These are phyloP conservation scores for Lordiphosa collinella DNA, from an alignment of 1,140 invertebrate genomes.

Conservation along the genomic window DNA sequence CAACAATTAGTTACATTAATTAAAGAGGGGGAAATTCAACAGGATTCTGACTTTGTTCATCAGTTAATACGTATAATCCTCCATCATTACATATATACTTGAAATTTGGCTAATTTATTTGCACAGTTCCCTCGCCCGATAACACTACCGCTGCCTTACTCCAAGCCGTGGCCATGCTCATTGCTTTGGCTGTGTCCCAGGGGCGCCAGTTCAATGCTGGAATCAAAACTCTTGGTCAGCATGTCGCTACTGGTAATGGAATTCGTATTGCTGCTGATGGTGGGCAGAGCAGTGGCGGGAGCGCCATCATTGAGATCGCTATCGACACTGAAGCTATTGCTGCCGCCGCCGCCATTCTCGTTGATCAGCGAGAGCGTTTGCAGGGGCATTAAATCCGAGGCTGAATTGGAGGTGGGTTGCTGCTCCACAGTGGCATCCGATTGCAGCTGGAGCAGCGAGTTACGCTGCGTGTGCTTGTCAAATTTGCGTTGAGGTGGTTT, in stretches of 20 bases:
- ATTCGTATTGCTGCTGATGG: conserved; percentile 67
- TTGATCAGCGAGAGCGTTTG: conserved; percentile 67
- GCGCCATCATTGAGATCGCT: conserved; percentile 61
- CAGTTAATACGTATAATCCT: conserved; percentile 30
- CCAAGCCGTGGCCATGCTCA: conserved; percentile 43
- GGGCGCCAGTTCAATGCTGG: conserved; percentile 65
- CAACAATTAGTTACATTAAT: conserved; percentile 44
- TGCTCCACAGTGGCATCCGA: conserved; percentile 31
- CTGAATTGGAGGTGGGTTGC: conserved; percentile 15
- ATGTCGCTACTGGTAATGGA: conserved; percentile 74
- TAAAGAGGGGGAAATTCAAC: conserved; percentile 38
- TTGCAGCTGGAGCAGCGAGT: conserved; percentile 70
- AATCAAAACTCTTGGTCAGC: conserved; percentile 75
- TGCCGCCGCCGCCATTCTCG: conserved; percentile 56
- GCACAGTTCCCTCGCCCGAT: conserved; percentile 1
- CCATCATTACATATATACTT: conserved; percentile 6
- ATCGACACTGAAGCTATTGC: conserved; percentile 73
- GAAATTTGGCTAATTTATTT: conserved; percentile 60
- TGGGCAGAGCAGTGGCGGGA: conserved; percentile 18
- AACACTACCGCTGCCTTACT: conserved; percentile 28
- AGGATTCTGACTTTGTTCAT: conserved; percentile 35
- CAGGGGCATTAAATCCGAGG: conserved; percentile 65
- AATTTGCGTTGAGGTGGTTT: conserved; percentile 77
- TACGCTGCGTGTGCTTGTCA: conserved; percentile 75
- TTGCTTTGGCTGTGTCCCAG: conserved; percentile 64